Evolutionary conservation across 2,888 invertebrate genomes (phyloP).

Genomic region (Blastobasis lacticolella): DNA sequence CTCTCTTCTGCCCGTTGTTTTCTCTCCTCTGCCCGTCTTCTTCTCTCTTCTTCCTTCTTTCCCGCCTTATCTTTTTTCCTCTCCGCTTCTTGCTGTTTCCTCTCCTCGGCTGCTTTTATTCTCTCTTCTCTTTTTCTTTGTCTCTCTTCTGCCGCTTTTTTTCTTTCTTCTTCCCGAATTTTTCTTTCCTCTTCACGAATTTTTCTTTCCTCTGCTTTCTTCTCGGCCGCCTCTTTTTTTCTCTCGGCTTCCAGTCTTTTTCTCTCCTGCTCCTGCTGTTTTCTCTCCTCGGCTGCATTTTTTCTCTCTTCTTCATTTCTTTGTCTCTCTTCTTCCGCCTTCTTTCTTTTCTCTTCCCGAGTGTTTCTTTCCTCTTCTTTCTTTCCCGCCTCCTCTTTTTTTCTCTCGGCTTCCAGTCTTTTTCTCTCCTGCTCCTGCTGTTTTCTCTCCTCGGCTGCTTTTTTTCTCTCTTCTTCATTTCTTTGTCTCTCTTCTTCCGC

Average conservation of each 20-base stretch:
- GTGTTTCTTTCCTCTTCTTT: neutral
- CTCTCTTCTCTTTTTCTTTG: neutral
- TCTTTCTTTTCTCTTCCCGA: neutral
- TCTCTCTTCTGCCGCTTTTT: neutral
- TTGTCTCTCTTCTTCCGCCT: neutral
- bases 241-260: neutral
- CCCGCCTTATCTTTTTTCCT: neutral
- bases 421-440: neutral
- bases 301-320: neutral
- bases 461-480: too few species aligned
- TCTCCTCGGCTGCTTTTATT: neutral
- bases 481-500: too few species aligned
- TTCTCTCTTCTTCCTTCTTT: neutral
- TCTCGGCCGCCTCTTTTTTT: neutral
- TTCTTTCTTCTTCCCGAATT: neutral
- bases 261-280: neutral
- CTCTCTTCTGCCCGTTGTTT: neutral
- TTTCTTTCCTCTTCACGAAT: neutral
- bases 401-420: neutral
- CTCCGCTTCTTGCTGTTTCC: neutral
- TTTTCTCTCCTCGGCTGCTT: neutral
- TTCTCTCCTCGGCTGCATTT: neutral
- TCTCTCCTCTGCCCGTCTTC: neutral
- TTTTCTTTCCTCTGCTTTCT: neutral
- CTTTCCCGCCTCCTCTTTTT: neutral